These are phyloP conservation scores for Drosophila meridiana DNA, from an alignment of 2,888 invertebrate genomes.

Conservation along the genomic window DNA sequence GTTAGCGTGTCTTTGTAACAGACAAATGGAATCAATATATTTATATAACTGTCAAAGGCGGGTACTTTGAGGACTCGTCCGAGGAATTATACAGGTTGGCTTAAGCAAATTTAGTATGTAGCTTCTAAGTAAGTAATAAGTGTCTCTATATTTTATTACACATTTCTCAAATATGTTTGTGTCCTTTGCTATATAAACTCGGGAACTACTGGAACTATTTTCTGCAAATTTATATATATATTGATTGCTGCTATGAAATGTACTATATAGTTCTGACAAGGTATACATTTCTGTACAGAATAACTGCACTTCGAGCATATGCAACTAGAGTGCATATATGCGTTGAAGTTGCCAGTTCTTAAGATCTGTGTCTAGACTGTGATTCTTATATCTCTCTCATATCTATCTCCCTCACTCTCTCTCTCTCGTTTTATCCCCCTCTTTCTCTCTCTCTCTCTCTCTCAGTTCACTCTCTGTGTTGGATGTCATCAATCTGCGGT, in stretches of 20 bases:
- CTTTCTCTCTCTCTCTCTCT: background rate
- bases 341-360: background rate
- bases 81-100: background rate
- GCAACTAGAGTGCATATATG: background rate
- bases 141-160: background rate
- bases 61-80: no score
- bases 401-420: slow-evolving; percentile 4
- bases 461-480: background rate
- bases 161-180: background rate
- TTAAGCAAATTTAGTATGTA: background rate
- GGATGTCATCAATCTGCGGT: slow-evolving; percentile 76
- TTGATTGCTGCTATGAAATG: background rate
- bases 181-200: background rate
- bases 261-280: no score
- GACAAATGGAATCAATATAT: no score
- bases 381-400: background rate
- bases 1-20: background rate
- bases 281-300: slow-evolving; percentile 1
- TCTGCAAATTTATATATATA: background rate
- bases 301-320: background rate
- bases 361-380: background rate
- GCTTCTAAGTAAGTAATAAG: no score
- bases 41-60: no score
- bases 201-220: no score
- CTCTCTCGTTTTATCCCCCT: background rate